Percentiles rank a stretch among this genome's conserved stretches.
phyloP scores from a whole-genome alignment of 1,140 invertebrate species.

The Ceratina australensis region DNA sequence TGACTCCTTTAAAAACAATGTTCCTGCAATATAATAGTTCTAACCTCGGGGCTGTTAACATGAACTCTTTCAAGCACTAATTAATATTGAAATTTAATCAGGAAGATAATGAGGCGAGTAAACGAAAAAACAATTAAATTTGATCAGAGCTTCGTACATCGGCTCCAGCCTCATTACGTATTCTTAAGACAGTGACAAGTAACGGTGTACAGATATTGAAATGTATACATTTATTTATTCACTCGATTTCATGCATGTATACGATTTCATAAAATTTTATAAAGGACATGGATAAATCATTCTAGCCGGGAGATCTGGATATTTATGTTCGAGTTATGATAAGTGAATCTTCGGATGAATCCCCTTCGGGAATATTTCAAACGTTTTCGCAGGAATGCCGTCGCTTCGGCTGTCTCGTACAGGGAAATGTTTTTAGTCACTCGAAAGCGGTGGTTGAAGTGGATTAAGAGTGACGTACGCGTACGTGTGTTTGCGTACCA shows the following conservation, averaged over 20 bases:
- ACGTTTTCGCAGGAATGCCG: conserved; percentile 25
- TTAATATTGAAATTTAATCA: conserved; percentile 23
- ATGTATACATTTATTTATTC: neutral
- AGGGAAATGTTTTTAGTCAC: conserved; percentile 46
- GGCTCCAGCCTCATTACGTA: neutral
- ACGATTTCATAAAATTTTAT: neutral
- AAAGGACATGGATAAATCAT: conserved; percentile 21
- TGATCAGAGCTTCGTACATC: too few relatives aligned
- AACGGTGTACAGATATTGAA: conserved; percentile 8
- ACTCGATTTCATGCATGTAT: neutral
- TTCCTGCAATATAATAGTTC: neutral
- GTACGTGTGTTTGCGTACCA: conserved; percentile 59
- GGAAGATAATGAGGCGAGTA: conserved; percentile 14
- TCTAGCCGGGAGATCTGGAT: conserved; percentile 18
- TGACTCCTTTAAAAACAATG: neutral
- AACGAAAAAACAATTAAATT: conserved; percentile 1
- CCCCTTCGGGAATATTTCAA: conserved; percentile 7
- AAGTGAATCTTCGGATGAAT: conserved; percentile 24
- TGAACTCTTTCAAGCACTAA: conserved; percentile 1
- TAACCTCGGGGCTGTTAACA: neutral
- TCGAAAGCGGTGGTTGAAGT: conserved; percentile 40
- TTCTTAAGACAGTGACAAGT: neutral
- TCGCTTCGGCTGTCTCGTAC: conserved; percentile 10
- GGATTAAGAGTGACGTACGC: conserved; percentile 57
- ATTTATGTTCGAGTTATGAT: conserved; percentile 18